Base-by-base conservation (phyloP, 2,888 invertebrate species). In the Hyalella azteca region DNA sequence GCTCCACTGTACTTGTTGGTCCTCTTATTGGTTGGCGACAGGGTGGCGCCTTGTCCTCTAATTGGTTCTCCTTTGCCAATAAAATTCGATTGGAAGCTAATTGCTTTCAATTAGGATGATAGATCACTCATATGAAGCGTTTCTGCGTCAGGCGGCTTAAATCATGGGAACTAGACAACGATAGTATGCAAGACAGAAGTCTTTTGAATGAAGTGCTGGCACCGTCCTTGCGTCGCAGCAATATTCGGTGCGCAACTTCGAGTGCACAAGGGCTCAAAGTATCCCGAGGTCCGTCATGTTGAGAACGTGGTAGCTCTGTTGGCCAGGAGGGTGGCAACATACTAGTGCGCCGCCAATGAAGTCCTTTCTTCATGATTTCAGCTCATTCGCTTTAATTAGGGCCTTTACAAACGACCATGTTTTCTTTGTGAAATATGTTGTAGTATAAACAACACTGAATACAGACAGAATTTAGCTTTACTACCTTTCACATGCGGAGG, bases 251-350 rank as follows among this genome's bases (percentile, higher is more conserved):
- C 75, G 29, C 45, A 26, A 75, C 45, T 22, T 41, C 41, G 48
- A 22, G 45, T n/a, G 26, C 41, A 75, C 32, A 26, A 13, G 26
- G 36, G 66, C 36, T 32, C 32, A 66, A 36, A 36, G 36, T 66
- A 36, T 19, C 36, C 36, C 36, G 29, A 36, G 32, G 29, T 36
- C 29, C 66, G 19, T 36, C 39, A 36, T 66, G 66, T 36, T 36
- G 66, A 32, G 66, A 66, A 36, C 19, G 66, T 66, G 66, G 66
- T 66, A 66, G 66, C 66, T 66, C 66, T 54, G 26, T 54, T 54
- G 26, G 54, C 26, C 29, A 54, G 54, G 54, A 54, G 54, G 22
- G 54, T 26, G 26, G 13, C 54, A 54, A 45, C 11, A 9, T 45
- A 11, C 45, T 45, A 45, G 45, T 11, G 45, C 15, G 45, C 9